Conservation (phyloP, 1,140 invertebrate genomes). For the Thaumatotibia leucotreta region DNA sequence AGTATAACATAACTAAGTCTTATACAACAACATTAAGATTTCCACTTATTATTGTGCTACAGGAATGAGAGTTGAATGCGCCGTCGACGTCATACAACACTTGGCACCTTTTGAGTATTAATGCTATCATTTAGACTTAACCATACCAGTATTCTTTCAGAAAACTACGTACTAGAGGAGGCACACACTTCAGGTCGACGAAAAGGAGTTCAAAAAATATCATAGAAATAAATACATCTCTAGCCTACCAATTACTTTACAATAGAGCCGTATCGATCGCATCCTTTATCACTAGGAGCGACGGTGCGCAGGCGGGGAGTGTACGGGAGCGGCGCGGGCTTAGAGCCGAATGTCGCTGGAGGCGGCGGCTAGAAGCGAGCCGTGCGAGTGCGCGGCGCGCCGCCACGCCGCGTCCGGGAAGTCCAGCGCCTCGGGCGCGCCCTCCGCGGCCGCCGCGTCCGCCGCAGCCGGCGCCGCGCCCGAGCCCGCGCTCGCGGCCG, state of each 20-base stretch:
- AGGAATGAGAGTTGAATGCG: constrained; percentile 59
- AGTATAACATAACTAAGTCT: constrained; percentile 35
- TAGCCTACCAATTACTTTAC: constrained; percentile 38
- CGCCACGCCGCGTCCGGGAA: constrained; percentile 3
- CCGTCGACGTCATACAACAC: constrained; percentile 46
- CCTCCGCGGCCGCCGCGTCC: constrained; percentile 14
- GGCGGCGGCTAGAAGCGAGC: constrained; percentile 38
- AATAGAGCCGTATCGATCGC: constrained; percentile 15
- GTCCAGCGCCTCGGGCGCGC: constrained; percentile 7
- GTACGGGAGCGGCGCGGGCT: constrained; percentile 15
- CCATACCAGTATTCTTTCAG: constrained; percentile 49
- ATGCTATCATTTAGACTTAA: constrained; percentile 45
- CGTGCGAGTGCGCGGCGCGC: constrained; percentile 29
- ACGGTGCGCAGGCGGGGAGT: not conserved
- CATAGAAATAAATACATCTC: constrained; percentile 61
- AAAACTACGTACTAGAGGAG: constrained; percentile 61
- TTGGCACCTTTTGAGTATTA: constrained; percentile 71
- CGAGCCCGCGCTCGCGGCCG: constrained; percentile 6
- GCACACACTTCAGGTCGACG: constrained; percentile 66
- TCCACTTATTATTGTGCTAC: constrained; percentile 49
- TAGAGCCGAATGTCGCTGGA: constrained; percentile 57
- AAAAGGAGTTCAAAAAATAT: constrained; percentile 64
- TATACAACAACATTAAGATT: constrained; percentile 36
- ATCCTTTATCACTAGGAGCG: not conserved
- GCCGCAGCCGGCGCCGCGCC: constrained; percentile 16